phyloP scores from a whole-genome alignment of 2,113 vertebrate species.

The Australoheros scitulus region DNA sequence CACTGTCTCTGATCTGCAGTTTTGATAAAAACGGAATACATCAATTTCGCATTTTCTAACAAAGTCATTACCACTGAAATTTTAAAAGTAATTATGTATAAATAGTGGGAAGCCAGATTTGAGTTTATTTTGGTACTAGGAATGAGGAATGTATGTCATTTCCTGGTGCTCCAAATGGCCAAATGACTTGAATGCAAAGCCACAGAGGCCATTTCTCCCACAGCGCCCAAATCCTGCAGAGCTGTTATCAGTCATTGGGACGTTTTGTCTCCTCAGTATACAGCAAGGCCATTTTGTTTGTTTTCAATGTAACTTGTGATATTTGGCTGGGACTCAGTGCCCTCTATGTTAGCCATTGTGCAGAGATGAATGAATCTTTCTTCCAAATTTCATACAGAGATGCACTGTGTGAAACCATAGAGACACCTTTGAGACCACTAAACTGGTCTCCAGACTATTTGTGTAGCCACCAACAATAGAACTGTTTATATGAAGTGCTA shows the following conservation, averaged over 20 bases:
- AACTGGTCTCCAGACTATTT: constrained; percentile 8
- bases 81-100: background rate
- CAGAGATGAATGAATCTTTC: constrained; percentile 61
- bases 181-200: constrained; percentile 57
- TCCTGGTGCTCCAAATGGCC: constrained; percentile 70
- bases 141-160: constrained; percentile 73
- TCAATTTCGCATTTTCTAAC: constrained; percentile 15
- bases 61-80: background rate
- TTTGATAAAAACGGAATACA: background rate
- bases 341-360: constrained; percentile 64
- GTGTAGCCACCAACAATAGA: background rate
- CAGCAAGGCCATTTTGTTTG: constrained; percentile 52
- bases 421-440: constrained; percentile 50
- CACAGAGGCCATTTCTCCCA: constrained; percentile 48
- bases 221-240: constrained; percentile 34
- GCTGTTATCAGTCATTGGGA: constrained; percentile 52
- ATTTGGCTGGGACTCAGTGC: constrained; percentile 56
- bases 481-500: background rate
- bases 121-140: constrained; percentile 70
- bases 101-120: constrained; percentile 17
- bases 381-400: constrained; percentile 59
- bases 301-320: constrained; percentile 60
- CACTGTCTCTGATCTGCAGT: background rate
- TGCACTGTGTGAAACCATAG: constrained; percentile 55
- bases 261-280: constrained; percentile 44